phyloP scores from a whole-genome alignment of 2,797 vertebrate genomes.

The Hippocampus kuda region DNA sequence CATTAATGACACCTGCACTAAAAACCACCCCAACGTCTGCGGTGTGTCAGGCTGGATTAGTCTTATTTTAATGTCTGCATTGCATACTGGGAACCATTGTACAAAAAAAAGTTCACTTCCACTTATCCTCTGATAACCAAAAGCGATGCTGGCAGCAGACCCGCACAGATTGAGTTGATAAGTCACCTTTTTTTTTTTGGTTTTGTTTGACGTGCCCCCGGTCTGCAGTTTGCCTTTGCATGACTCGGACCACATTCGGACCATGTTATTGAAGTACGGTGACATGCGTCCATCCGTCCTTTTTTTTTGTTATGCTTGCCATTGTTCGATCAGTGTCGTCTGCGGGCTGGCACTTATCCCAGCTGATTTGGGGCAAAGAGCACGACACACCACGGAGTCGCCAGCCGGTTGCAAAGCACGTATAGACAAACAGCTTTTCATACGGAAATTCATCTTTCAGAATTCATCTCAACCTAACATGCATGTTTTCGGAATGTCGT shows the following conservation, averaged over 20 bases:
- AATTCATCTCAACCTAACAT: too few relatives aligned
- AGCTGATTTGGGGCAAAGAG: neutral
- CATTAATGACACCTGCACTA: constrained; percentile 29
- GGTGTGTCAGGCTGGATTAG: constrained; percentile 17
- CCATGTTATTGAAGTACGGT: neutral
- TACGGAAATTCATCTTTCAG: too few relatives aligned
- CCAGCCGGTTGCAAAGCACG: neutral
- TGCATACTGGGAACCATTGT: constrained; percentile 23
- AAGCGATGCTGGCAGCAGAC: constrained; percentile 13
- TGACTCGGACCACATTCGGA: constrained; percentile 57
- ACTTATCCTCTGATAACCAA: constrained; percentile 30
- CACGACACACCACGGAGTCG: neutral
- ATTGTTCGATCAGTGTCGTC: too few relatives aligned
- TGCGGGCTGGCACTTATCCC: neutral
- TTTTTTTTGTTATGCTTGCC: neutral
- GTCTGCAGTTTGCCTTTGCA: constrained; percentile 37
- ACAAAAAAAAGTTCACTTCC: constrained; percentile 17
- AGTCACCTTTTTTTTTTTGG: constrained; percentile 2
- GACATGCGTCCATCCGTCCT: neutral
- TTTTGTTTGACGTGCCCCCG: constrained; percentile 29
- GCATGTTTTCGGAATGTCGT: too few relatives aligned
- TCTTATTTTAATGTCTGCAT: constrained; percentile 26
- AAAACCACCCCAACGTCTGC: constrained; percentile 8
- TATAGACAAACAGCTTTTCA: neutral
- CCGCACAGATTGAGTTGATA: constrained; percentile 34